A percentile compares a stretch with the other conserved stretches of the same genome.
phyloP scores from a whole-genome alignment of 2,888 invertebrate species.

The Anarsia innoxiella region DNA sequence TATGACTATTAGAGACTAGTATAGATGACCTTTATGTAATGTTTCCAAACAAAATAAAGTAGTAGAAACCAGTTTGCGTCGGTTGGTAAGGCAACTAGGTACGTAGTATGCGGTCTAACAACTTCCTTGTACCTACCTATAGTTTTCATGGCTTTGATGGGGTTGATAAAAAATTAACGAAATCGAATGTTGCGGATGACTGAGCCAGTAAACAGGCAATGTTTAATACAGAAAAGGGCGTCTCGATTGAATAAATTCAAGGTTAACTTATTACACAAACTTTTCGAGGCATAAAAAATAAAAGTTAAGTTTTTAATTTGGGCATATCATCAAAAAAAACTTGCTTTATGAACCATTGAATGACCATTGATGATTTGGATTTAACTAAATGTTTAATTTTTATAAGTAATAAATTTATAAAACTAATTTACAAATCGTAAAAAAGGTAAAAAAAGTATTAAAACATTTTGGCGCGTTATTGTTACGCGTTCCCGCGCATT shows the following conservation, averaged over 20 bases:
- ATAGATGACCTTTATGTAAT: constrained; percentile 4
- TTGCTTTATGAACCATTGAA: too few species aligned
- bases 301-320: too few species aligned
- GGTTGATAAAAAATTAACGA: constrained; percentile 4
- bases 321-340: too few species aligned
- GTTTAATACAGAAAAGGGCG: constrained; percentile 8
- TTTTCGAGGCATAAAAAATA: too few species aligned
- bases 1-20: too few species aligned
- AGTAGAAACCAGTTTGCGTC: constrained; percentile 11
- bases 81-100: constrained; percentile 5
- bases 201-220: constrained; percentile 3
- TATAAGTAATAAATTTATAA: too few species aligned
- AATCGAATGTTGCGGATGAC: neutral
- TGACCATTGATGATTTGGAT: too few species aligned
- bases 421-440: too few species aligned
- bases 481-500: constrained; percentile 35
- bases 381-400: too few species aligned
- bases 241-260: constrained; percentile 4
- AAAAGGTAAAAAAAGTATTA: neutral
- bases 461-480: constrained; percentile 2
- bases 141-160: constrained; percentile 3
- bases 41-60: constrained; percentile 11
- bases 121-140: constrained; percentile 9
- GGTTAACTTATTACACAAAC: too few species aligned
- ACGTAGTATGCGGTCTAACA: neutral